A percentile compares a stretch with the other conserved stretches of the same genome.
Evolutionary conservation across 2,888 invertebrate genomes (phyloP).

Genomic region (Trachelus troglodyta): DNA sequence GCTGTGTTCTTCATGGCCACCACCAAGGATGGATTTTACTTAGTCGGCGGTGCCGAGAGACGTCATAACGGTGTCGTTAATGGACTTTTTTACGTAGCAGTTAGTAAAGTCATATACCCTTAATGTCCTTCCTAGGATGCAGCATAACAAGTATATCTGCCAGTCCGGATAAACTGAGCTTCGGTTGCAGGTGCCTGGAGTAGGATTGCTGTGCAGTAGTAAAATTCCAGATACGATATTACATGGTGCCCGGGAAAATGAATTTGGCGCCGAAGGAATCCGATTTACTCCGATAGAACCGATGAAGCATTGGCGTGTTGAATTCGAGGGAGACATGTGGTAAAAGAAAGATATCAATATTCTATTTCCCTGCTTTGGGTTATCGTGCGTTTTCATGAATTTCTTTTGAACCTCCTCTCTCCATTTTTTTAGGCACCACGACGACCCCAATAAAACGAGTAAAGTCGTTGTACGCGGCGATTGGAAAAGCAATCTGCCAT

Average conservation of each 20-base stretch:
- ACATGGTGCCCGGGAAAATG: slow-evolving; percentile 68
- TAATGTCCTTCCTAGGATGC: neutral
- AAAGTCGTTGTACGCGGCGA: slow-evolving; percentile 73
- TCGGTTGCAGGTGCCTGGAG: slow-evolving; percentile 71
- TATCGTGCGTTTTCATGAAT: neutral
- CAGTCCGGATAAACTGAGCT: neutral
- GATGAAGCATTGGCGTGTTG: slow-evolving; percentile 80
- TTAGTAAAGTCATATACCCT: slow-evolving; percentile 54
- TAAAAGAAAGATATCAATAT: slow-evolving; percentile 39
- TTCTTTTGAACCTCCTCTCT: neutral
- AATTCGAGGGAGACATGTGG: slow-evolving; percentile 78
- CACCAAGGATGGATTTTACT: slow-evolving; percentile 73
- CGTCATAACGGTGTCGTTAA: slow-evolving; percentile 75
- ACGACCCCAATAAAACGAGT: slow-evolving; percentile 67
- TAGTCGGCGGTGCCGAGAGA: slow-evolving; percentile 77
- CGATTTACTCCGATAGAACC: slow-evolving; percentile 75
- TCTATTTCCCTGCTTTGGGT: neutral
- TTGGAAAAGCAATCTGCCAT: slow-evolving; percentile 73
- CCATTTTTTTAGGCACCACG: slow-evolving; percentile 64
- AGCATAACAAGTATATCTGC: neutral
- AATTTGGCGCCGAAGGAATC: slow-evolving; percentile 78
- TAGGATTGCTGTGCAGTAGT: slow-evolving; percentile 77
- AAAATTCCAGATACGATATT: slow-evolving; percentile 78
- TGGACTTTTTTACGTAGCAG: slow-evolving; percentile 75
- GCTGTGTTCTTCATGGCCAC: slow-evolving; percentile 82